Evolutionary conservation across 2,797 vertebrate genomes (phyloP).

Genomic region (Spinus olivaceus): DNA sequence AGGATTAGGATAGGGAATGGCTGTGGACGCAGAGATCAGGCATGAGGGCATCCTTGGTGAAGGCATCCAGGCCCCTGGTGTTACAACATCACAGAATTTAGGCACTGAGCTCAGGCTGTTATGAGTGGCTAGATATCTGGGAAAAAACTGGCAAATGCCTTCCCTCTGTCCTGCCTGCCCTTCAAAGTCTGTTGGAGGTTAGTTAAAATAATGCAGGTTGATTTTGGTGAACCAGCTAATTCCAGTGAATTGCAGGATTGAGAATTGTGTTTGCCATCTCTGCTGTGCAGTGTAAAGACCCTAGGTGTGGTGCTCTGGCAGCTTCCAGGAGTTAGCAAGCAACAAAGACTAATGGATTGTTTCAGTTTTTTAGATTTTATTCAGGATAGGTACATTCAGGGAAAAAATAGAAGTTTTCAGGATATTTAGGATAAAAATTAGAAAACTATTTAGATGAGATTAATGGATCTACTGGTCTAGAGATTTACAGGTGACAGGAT

Average conservation of each 20-base stretch:
- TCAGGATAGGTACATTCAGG: not conserved
- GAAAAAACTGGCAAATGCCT: not conserved
- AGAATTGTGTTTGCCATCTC: not conserved
- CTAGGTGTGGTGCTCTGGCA: not conserved
- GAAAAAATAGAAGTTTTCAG: not conserved
- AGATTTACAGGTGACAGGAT: not conserved
- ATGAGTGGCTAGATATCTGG: not conserved
- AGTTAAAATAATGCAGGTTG: not conserved
- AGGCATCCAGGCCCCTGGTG: accelerated
- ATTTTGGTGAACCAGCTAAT: not conserved
- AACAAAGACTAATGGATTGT: not conserved
- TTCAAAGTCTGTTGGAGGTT: not conserved
- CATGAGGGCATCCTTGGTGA: not conserved
- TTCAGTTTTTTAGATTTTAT: not conserved
- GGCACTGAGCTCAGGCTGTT: not conserved
- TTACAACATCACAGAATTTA: not conserved
- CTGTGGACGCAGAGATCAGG: not conserved
- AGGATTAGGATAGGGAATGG: not conserved
- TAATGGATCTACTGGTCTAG: not conserved
- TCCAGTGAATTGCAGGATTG: not conserved
- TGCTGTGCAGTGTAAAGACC: not conserved
- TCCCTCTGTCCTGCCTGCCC: not conserved
- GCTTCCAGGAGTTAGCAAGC: not conserved
- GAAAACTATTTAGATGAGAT: not conserved
- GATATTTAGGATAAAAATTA: not conserved